Base-by-base conservation (phyloP, 2,113 vertebrate species). In the Sitta europaea region DNA sequence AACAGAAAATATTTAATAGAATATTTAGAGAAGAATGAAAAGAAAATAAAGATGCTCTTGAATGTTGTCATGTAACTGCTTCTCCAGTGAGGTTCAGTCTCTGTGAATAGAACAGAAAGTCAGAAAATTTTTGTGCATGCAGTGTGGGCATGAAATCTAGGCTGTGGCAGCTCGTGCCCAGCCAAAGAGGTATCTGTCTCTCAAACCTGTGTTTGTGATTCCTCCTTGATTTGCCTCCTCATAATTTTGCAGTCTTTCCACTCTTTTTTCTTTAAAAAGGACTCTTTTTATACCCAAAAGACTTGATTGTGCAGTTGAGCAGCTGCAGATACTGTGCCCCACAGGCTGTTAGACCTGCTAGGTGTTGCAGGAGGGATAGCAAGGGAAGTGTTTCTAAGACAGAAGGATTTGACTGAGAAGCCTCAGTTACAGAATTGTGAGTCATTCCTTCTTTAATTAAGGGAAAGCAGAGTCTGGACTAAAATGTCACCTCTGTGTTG, bases 301-400 rank as follows among this genome's bases (percentile, higher is more conserved):
- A 17, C 8, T 25, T 17, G 36, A 35, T 22, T 42, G 9, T 53
- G 40, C 54, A 65, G 35, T 5, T 81, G 50, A 36, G 31, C 14
- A 8, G 51, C 42, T 67, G 63, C 36, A 55, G 15, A 20, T 0
- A 0, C 40, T 66, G 24, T n/a, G 10, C 12, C 19, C 27, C 1
- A 4, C 35, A 43, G 33, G 50, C 24, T 87, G 36, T 67, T 71
- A 76, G 67, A 68, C 28, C 14, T 48, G 33, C 19, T 29, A 21
- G 16, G 14, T 78, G 75, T 55, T 78, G 43, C 11, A 66, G 73
- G 48, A 77, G 25, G 9, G 29, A 81, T 14, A 51, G 22, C 33
- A 72, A 42, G 31, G 27, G 27, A 38, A 36, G 10, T 27, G 21
- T 58, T 79, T 65, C 20, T 47, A 22, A 81, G 50, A 47, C 42